Conservation (phyloP, 2,888 invertebrate species). For the Cataglyphis rosenhaueri region DNA sequence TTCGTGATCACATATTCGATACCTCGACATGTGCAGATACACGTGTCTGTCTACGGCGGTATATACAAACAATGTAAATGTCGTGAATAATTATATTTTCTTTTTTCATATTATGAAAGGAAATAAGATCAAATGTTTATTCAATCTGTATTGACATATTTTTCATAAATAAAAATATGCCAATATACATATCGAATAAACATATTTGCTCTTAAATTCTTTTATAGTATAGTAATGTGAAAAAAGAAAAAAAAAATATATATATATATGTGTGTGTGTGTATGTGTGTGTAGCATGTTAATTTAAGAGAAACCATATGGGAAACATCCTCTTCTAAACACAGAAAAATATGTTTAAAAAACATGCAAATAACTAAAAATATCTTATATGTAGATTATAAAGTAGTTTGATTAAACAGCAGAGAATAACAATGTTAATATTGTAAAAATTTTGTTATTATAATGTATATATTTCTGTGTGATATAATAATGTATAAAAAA, state of each 20-base stretch:
- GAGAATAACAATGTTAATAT: not conserved
- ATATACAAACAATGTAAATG: not conserved
- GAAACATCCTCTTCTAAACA: not conserved
- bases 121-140: not conserved
- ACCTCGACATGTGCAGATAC: not conserved
- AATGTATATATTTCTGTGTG: constrained; percentile 26
- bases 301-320: too few species aligned
- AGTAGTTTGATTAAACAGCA: not conserved
- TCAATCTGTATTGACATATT: not conserved
- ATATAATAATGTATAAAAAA: constrained; percentile 16
- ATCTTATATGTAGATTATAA: not conserved
- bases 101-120: not conserved
- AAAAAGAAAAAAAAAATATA: too few species aligned
- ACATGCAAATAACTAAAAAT: constrained; percentile 1
- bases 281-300: too few species aligned
- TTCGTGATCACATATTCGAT: not conserved
- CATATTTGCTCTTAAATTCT: too few species aligned
- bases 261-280: too few species aligned
- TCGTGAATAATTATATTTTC: not conserved
- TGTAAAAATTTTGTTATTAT: constrained; percentile 61
- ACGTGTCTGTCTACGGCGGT: not conserved
- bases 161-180: not conserved
- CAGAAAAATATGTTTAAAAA: not conserved
- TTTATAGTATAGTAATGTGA: too few species aligned
- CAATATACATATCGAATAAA: too few species aligned